These are phyloP conservation scores for Neotoxoptera formosana DNA, from an alignment of 1,140 invertebrate species.

Conservation along the genomic window DNA sequence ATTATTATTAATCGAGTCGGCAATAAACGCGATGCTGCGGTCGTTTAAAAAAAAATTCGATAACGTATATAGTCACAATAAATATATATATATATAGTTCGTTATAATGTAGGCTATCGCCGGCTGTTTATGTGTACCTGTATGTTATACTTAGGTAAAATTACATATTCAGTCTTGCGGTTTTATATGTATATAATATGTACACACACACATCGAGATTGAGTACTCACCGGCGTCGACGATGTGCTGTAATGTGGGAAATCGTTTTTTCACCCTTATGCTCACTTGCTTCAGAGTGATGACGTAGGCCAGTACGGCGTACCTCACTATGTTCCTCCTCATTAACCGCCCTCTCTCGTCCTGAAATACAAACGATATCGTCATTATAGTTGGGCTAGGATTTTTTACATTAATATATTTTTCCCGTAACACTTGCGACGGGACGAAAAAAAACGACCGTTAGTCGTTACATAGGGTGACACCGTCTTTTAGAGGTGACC, in stretches of 20 bases:
- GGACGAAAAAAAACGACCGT: too few relatives aligned
- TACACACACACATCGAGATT: not conserved
- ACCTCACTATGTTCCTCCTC: constrained; percentile 89
- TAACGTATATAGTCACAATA: not conserved
- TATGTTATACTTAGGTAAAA: not conserved
- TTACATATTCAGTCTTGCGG: not conserved
- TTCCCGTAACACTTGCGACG: too few relatives aligned
- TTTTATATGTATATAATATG: not conserved
- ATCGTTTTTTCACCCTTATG: constrained; percentile 85
- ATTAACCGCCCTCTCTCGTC: constrained; percentile 85
- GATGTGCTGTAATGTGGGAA: constrained; percentile 89
- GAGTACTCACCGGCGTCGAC: constrained; percentile 81
- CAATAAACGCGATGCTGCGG: constrained; percentile 14
- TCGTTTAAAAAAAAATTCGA: constrained; percentile 32
- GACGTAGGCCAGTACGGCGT: constrained; percentile 86
- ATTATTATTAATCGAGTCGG: constrained; percentile 8
- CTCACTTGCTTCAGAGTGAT: constrained; percentile 87
- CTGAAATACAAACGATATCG: constrained; percentile 66
- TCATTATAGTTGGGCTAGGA: too few relatives aligned
- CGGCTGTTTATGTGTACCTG: not conserved
- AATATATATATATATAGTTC: not conserved
- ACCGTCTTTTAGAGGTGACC: too few relatives aligned
- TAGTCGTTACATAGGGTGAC: too few relatives aligned
- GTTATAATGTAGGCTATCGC: constrained; percentile 21
- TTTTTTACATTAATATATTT: too few relatives aligned